These are phyloP conservation scores for Eilema griseolum DNA, from an alignment of 2,888 invertebrate genomes.

Conservation along the genomic window DNA sequence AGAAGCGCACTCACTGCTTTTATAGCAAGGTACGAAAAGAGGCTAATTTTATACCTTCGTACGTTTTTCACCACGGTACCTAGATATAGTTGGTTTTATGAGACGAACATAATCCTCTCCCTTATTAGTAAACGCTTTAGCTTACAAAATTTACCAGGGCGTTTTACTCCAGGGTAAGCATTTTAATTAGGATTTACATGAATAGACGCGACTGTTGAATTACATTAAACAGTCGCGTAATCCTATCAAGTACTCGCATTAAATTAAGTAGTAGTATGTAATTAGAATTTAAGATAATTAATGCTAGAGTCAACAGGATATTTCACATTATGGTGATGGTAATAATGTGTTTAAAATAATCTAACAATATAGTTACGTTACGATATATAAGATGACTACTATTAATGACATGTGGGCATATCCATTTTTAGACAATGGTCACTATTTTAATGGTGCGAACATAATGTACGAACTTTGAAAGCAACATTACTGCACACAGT, in stretches of 20 bases:
- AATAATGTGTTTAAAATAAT: neutral
- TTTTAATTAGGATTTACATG: neutral
- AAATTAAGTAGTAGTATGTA: too few species aligned
- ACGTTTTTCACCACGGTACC: neutral
- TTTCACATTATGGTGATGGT: too few species aligned
- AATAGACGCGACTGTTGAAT: neutral
- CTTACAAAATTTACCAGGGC: neutral
- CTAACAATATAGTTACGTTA: neutral
- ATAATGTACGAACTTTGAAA: neutral
- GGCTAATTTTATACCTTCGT: neutral
- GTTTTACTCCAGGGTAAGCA: neutral
- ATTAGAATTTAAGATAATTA: too few species aligned
- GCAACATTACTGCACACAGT: neutral
- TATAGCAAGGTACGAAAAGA: neutral
- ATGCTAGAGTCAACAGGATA: too few species aligned
- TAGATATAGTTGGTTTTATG: neutral
- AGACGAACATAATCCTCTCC: neutral
- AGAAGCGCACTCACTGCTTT: neutral
- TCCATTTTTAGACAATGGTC: too few species aligned
- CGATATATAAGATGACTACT: neutral
- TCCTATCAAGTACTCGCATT: too few species aligned
- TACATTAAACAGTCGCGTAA: neutral
- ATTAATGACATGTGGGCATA: too few species aligned
- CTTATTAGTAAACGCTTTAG: conserved; percentile 1
- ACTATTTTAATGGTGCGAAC: too few species aligned